These are phyloP conservation scores for Zeus faber DNA, from an alignment of 2,113 vertebrate genomes.

Conservation along the genomic window DNA sequence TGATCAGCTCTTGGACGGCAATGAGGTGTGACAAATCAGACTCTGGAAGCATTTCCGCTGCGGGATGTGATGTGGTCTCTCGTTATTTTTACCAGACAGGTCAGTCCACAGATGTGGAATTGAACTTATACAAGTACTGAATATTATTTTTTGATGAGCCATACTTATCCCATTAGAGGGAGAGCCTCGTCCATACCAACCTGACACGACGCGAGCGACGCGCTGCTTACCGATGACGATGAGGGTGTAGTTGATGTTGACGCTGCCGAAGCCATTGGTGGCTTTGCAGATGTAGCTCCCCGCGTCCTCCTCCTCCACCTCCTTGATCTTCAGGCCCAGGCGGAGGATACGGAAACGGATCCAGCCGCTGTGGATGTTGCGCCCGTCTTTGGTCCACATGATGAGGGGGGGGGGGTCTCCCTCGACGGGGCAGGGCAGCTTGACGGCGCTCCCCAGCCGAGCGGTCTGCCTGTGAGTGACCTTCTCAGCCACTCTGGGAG, in stretches of 20 bases:
- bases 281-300: slow-evolving; percentile 96
- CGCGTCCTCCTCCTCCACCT: slow-evolving; percentile 88
- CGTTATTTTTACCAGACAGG: slow-evolving; percentile 34
- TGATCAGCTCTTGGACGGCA: slow-evolving; percentile 20
- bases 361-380: slow-evolving; percentile 95
- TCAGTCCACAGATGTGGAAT: slow-evolving; percentile 36
- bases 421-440: slow-evolving; percentile 92
- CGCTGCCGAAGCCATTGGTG: slow-evolving; percentile 95
- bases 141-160: slow-evolving; percentile 14
- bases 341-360: slow-evolving; percentile 89
- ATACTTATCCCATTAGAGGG: slow-evolving; percentile 27
- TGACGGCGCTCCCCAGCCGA: slow-evolving; percentile 86
- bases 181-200: not conserved
- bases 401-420: slow-evolving; percentile 93
- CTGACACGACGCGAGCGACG: slow-evolving; percentile 47
- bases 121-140: slow-evolving; percentile 24
- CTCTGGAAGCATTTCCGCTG: slow-evolving; percentile 1
- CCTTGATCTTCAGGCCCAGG: slow-evolving; percentile 92
- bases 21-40: slow-evolving; percentile 15
- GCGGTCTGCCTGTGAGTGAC: slow-evolving; percentile 87
- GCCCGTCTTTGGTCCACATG: slow-evolving; percentile 97
- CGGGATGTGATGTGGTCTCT: slow-evolving; percentile 12
- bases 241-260: slow-evolving; percentile 97
- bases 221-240: slow-evolving; percentile 83
- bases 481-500: slow-evolving; percentile 87